These are phyloP conservation scores for Decapterus maruadsi DNA, from an alignment of 2,797 vertebrate species.

Conservation along the genomic window DNA sequence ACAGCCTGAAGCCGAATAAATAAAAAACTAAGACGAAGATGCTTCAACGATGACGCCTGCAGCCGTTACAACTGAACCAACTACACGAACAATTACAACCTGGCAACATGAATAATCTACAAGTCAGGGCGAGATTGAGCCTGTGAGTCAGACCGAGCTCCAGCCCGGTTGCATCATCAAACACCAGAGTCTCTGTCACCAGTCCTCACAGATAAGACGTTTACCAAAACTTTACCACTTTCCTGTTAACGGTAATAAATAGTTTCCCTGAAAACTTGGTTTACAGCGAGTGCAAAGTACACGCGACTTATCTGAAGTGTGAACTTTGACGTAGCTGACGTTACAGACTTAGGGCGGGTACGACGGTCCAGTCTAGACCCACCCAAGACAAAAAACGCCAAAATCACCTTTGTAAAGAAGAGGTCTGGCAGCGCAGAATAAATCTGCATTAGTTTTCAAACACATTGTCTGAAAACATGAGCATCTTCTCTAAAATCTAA, in stretches of 20 bases:
- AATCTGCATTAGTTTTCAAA: no score
- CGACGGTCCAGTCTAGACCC: no score
- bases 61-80: no score
- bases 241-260: neutral
- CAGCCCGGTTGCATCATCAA: neutral
- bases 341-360: no score
- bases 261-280: neutral
- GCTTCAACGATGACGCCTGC: neutral
- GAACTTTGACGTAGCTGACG: conserved; percentile 10
- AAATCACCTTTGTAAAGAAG: no score
- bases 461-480: no score
- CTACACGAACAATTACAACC: no score
- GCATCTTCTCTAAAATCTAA: no score
- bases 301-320: neutral
- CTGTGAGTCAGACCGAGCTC: neutral
- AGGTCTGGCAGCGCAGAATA: no score
- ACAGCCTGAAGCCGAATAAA: neutral
- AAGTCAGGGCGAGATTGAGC: neutral
- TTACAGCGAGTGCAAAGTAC: conserved; percentile 13
- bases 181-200: no score
- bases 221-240: neutral
- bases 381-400: no score
- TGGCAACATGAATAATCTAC: neutral
- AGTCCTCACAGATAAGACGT: no score
- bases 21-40: neutral